Evolutionary conservation across 2,888 invertebrate species (phyloP).

Genomic region (Portevinia maculata): DNA sequence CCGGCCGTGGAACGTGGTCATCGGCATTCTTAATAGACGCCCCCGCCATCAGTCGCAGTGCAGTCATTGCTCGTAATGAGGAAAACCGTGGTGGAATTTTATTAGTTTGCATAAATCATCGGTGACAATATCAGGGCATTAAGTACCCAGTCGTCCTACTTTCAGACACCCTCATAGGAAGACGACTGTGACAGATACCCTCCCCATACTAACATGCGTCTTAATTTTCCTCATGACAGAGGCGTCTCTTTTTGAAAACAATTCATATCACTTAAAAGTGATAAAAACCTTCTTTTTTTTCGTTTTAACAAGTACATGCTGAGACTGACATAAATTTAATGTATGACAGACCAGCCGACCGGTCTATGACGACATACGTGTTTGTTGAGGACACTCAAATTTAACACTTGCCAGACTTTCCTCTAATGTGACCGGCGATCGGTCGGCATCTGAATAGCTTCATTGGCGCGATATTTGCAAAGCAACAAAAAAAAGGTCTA

Average conservation of each 20-base stretch:
- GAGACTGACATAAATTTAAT: conserved; percentile 20
- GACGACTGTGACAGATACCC: background rate
- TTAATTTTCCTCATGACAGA: conserved; percentile 10
- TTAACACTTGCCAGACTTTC: conserved; percentile 59
- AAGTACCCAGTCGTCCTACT: conserved; percentile 40
- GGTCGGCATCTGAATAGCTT: conserved; percentile 1
- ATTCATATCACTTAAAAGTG: conserved; percentile 69
- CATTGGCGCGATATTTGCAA: conserved; percentile 40
- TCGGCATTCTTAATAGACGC: too few species aligned
- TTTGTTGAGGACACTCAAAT: conserved; percentile 56
- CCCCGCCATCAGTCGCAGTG: too few species aligned
- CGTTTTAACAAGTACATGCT: conserved; percentile 25
- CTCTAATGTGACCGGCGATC: background rate
- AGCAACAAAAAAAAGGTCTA: background rate
- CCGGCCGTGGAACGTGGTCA: too few species aligned
- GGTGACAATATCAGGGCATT: conserved; percentile 48
- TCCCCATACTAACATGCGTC: conserved; percentile 1
- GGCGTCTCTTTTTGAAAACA: conserved; percentile 51
- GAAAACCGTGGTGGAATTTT: conserved; percentile 55
- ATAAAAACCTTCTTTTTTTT: conserved; percentile 58
- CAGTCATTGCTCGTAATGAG: conserved; percentile 14
- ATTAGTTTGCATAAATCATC: conserved; percentile 68
- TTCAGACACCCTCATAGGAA: conserved; percentile 38
- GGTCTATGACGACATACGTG: conserved; percentile 33
- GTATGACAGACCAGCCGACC: conserved; percentile 6